Evolutionary conservation across 1,140 invertebrate species (phyloP), one percentile per base, ranked within the genome.

Genomic region (Drosophila burlai): DNA sequence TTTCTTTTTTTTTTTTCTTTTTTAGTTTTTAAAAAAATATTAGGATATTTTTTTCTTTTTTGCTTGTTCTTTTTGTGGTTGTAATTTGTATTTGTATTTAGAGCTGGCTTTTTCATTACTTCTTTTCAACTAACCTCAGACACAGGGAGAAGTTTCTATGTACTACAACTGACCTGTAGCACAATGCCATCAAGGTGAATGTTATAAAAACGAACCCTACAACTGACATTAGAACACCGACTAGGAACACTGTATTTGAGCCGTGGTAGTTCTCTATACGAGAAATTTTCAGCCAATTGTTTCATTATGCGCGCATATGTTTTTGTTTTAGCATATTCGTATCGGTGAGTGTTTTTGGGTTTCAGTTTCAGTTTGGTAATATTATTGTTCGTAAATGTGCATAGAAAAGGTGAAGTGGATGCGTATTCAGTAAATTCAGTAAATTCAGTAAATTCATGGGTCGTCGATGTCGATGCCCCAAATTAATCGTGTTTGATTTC

Each of bases 161-260:
- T 96, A 98, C 97, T 97, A 97, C 97, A 95, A 98, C 97, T 97
- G 97, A 98, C 97, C 98, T 98, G 97, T 99, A 99, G 96, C 98
- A 99, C 95, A 99, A 97, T 95, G 98, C 98, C 96, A 98, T 97
- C 95, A 98, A 96, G 94, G 98, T 97, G 96, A 99, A 98, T 95
- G 98, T 96, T 95, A 99, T 96, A 96, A 99, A 98, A 95, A 99
- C 97, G 95, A 97, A 97, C 95, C 98, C 98, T 95, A 99, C 98
- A 95, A 98, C 97, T 94, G 97, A 98, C 95, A 98, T 98, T 95
- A 99, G 96, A 94, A 98, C 97, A 95, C 97, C 97, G 94, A 99
- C 98, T 95, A 99, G 96, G 96, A 97, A 97, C 94, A 98, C 96
- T 94, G 97, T 98, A 96, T 97, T 97, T 94, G 97, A 97, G 94